A percentile compares a stretch with the other conserved stretches of the same genome.
phyloP scores from a whole-genome alignment of 2,888 invertebrate genomes.

The Myopa tessellatipennis region DNA sequence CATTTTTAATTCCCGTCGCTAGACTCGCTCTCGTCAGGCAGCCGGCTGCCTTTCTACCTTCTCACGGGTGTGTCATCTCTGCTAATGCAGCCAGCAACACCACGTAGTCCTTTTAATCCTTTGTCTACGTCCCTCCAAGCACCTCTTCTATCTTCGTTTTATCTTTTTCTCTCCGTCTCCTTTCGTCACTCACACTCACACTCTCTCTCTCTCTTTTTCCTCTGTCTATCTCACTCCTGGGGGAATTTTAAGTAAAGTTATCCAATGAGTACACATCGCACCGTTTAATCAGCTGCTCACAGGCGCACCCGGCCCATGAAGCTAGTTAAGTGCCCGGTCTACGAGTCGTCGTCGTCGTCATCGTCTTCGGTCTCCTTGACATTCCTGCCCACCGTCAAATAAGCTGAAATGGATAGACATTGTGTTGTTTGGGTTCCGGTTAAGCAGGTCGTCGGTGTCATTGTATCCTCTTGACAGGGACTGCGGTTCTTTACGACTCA shows the following conservation, averaged over 20 bases:
- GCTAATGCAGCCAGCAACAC: background rate
- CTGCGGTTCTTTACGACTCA: background rate
- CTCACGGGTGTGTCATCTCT: no score
- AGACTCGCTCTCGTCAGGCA: background rate
- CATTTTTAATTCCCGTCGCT: conserved; percentile 11
- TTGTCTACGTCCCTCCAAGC: background rate
- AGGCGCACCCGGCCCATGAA: conserved; percentile 1
- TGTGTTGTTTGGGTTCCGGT: background rate
- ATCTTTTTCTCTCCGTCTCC: background rate
- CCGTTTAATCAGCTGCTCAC: conserved; percentile 7
- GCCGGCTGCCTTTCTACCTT: background rate
- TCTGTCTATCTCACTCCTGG: background rate
- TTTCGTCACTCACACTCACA: no score
- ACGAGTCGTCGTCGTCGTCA: background rate
- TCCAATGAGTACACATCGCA: conserved; percentile 17
- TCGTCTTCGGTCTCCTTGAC: conserved; percentile 4
- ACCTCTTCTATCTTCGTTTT: background rate
- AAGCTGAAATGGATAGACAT: conserved; percentile 3
- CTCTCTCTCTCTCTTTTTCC: background rate
- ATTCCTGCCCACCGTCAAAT: background rate
- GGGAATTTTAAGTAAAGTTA: background rate
- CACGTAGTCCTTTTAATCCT: background rate
- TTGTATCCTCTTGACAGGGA: background rate
- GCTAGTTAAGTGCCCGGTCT: conserved; percentile 16
- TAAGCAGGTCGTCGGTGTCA: conserved; percentile 19